A percentile compares a stretch with the other conserved stretches of the same genome.
Evolutionary conservation across 2,888 invertebrate genomes (phyloP).

Genomic region (Xestia xanthographa): DNA sequence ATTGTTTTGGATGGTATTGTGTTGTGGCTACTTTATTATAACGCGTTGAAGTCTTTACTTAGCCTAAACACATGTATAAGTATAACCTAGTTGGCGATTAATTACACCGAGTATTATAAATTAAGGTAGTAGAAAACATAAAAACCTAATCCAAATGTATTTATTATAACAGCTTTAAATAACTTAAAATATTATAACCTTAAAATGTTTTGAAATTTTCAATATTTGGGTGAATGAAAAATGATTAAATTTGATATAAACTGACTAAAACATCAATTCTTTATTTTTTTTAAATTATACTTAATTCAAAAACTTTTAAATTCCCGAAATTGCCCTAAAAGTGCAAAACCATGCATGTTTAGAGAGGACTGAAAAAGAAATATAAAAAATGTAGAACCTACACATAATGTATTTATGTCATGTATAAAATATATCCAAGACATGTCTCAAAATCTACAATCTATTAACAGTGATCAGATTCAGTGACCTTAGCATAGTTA

Average conservation of each 20-base stretch:
- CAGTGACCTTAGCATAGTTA: neutral
- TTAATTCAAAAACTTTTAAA: neutral
- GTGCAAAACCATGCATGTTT: neutral
- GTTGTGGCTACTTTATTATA: conserved; percentile 2
- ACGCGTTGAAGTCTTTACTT: conserved; percentile 79
- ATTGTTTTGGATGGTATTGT: neutral
- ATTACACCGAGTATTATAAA: neutral
- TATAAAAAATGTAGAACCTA: too few species aligned
- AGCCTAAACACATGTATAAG: conserved; percentile 35
- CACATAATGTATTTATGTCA: too few species aligned
- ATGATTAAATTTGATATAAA: neutral
- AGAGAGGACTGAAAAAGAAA: neutral
- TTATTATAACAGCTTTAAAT: neutral
- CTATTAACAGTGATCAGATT: neutral
- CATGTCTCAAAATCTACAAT: neutral
- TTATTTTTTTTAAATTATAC: neutral
- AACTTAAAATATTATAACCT: neutral
- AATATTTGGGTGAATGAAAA: neutral
- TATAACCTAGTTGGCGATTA: neutral
- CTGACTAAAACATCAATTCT: neutral
- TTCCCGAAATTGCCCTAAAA: neutral
- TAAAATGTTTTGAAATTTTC: neutral
- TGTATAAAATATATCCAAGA: neutral
- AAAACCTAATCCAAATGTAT: neutral
- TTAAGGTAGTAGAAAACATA: neutral